These are phyloP conservation scores for Parus major DNA, from an alignment of 2,113 vertebrate genomes.

Conservation along the genomic window DNA sequence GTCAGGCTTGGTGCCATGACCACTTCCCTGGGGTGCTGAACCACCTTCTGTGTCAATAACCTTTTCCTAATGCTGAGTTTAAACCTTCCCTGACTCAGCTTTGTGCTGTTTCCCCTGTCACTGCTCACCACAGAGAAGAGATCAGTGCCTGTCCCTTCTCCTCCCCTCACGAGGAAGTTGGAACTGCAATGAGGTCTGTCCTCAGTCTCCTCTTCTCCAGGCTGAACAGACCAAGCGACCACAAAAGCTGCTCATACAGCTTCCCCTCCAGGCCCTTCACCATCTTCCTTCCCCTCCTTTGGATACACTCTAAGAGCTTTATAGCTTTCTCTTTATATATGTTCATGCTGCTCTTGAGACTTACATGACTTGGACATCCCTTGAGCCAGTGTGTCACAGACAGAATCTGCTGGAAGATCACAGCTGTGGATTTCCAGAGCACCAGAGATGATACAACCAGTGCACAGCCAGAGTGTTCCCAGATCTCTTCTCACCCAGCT, in stretches of 20 bases:
- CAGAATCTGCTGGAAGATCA: not conserved
- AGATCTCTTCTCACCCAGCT: not conserved
- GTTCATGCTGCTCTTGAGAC: fast-evolving
- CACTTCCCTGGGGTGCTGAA: not conserved
- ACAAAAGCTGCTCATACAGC: fast-evolving
- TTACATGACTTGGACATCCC: not conserved
- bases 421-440: not conserved
- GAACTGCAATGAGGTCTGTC: not conserved
- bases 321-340: not conserved
- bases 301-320: not conserved
- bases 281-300: not conserved
- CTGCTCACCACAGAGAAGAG: not conserved
- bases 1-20: not conserved
- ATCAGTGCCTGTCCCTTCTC: not conserved
- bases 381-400: fast-evolving
- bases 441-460: not conserved
- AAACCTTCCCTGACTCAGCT: not conserved
- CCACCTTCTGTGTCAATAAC: not conserved
- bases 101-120: not conserved
- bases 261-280: not conserved
- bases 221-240: not conserved
- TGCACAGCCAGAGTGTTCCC: not conserved
- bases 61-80: not conserved
- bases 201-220: not conserved
- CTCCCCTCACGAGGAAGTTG: fast-evolving